phyloP scores from a whole-genome alignment of 2,888 invertebrate species.

The Acronicta alni region DNA sequence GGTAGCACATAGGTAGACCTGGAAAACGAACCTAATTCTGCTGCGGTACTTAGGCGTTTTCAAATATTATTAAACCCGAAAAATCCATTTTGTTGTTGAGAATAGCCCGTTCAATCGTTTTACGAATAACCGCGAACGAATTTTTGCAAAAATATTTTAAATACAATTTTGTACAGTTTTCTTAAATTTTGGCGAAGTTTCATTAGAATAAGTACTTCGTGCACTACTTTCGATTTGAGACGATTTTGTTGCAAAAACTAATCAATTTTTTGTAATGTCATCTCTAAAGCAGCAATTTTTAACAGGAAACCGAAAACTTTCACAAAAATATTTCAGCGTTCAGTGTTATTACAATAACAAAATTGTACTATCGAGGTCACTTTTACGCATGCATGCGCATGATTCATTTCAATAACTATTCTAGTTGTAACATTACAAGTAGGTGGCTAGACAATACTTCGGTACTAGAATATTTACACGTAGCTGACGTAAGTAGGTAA shows the following conservation, averaged over 20 bases:
- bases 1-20: too few relatives aligned
- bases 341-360: conserved; percentile 57
- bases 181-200: conserved; percentile 13
- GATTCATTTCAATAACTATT: conserved; percentile 65
- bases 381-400: conserved; percentile 69
- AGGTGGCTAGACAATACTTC: conserved; percentile 38
- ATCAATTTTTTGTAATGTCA: conserved; percentile 41
- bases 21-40: too few relatives aligned
- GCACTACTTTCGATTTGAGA: conserved; percentile 34
- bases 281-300: conserved; percentile 31
- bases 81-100: not conserved
- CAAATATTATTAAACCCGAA: conserved; percentile 5
- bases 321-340: conserved; percentile 56
- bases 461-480: conserved; percentile 37
- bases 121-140: not conserved
- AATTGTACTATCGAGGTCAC: conserved; percentile 64
- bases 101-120: not conserved
- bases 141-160: conserved; percentile 3
- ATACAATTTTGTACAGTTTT: not conserved
- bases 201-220: conserved; percentile 9
- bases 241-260: conserved; percentile 39
- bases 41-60: too few relatives aligned
- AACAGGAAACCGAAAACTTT: conserved; percentile 52
- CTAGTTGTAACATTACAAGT: conserved; percentile 42
- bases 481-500: conserved; percentile 38